Conservation (phyloP, 2,797 vertebrate species). For the Limosa lapponica region DNA sequence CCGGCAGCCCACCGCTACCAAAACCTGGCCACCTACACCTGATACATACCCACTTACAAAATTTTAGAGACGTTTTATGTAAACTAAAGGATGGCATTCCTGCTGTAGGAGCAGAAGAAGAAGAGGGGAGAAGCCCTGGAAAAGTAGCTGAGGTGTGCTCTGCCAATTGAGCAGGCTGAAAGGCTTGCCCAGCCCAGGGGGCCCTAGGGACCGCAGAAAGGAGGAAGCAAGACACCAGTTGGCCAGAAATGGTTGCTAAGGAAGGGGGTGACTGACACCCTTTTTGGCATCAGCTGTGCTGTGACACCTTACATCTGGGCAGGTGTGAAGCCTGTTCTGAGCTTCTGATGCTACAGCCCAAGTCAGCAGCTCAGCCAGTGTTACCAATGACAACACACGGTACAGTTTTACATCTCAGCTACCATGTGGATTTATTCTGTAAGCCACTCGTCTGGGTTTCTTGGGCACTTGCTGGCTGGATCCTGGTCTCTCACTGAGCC, state of each 20-base stretch:
- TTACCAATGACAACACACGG: background rate
- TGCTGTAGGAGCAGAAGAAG: background rate
- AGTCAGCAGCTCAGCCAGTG: background rate
- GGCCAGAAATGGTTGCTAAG: background rate
- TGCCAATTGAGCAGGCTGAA: background rate
- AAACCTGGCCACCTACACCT: background rate
- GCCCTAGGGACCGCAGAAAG: background rate
- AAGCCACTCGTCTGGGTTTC: background rate
- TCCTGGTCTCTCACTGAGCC: rapidly evolving
- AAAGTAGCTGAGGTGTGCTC: background rate
- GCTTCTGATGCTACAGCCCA: background rate
- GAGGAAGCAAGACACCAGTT: background rate
- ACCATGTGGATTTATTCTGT: background rate
- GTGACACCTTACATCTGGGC: rapidly evolving
- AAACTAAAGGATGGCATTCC: background rate
- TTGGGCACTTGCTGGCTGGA: background rate
- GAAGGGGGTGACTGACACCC: background rate
- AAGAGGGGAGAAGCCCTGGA: background rate
- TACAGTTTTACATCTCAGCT: background rate
- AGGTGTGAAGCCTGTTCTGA: background rate
- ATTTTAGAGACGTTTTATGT: background rate
- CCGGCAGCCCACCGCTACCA: background rate
- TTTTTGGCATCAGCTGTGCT: background rate
- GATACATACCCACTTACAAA: background rate
- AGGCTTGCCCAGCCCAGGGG: background rate